Evolutionary conservation across 1,140 invertebrate species (phyloP), one percentile per base, ranked within the genome.

Genomic region (Hestina assimilis): DNA sequence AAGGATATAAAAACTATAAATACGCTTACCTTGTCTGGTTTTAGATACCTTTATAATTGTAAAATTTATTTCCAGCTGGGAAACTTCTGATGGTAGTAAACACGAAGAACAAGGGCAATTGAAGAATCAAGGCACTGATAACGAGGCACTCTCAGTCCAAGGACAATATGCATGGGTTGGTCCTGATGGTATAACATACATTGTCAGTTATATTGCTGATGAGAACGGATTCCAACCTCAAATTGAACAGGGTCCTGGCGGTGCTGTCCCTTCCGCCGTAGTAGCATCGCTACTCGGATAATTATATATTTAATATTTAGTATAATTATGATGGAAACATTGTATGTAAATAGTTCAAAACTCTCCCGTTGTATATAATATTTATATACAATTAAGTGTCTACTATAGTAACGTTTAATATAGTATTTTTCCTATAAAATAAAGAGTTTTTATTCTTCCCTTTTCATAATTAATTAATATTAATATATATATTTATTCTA

Each of bases 171-270:
- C 79, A 12, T 93, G 90, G 85, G 76, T 90, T 1, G 91, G 88
- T 8, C 87, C 90, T 26, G 91, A 92, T 61, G 92, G 91, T 3
- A 81, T 90, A 3, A 79, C 72, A 0, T 91, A 92, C 63, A 87
- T 80, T 1, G 83, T 96, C 6, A 91, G 90, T 2, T 96, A 96
- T 76, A 90, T 92, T 15, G 94, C 95, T 40, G 95, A 95, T 68
- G 93, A 95, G 60, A 93, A 93, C 59, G 93, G 93, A 19, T 94
- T 93, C 87, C 90, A 91, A 47, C 91, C 93, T 1, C 66, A 75
- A 38, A 90, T 90, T 21, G 69, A 83, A 48, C 89, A 90, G 28
- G 92, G 92, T 23, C 90, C 92, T 1, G 92, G 93, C 41, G 93
- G 93, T 14, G 86, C 91, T 2, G 58, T 89, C 7, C 82, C 84